Percentiles rank a stretch among this genome's conserved stretches.
phyloP scores from a whole-genome alignment of 2,113 vertebrate species.

The Mastomys natalensis region DNA sequence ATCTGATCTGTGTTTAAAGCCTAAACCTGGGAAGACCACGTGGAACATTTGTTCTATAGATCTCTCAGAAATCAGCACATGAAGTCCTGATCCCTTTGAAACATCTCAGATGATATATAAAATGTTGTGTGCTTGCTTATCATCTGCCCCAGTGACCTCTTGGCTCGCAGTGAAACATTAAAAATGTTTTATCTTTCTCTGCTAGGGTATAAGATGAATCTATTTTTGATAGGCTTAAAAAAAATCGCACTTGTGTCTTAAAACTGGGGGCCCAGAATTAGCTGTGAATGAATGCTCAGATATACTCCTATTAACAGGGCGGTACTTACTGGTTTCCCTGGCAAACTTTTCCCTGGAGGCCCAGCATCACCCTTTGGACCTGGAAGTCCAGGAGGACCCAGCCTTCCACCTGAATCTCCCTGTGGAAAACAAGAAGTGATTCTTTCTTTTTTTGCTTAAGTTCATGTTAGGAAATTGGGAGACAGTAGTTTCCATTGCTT shows the following conservation, averaged over 20 bases:
- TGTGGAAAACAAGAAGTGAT: slow-evolving; percentile 78
- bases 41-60: not conserved
- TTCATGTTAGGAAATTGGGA: not conserved
- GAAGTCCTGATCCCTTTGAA: not conserved
- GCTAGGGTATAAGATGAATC: not conserved
- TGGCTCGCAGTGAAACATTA: not conserved
- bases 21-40: not conserved
- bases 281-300: not conserved
- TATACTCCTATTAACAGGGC: not conserved
- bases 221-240: not conserved
- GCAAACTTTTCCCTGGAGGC: slow-evolving; percentile 88
- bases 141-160: slow-evolving; percentile 1
- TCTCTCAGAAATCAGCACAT: not conserved
- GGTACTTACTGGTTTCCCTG: slow-evolving; percentile 88
- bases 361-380: slow-evolving; percentile 96
- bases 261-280: not conserved
- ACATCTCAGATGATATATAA: not conserved
- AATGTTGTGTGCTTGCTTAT: not conserved
- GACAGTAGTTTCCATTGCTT: not conserved
- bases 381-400: slow-evolving; percentile 90
- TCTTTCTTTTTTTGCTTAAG: not conserved
- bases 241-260: slow-evolving; percentile 1
- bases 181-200: not conserved
- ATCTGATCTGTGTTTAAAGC: not conserved
- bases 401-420: slow-evolving; percentile 92